Percentiles rank a stretch among this genome's conserved stretches.
These are phyloP conservation scores for Hydroisotoma schaefferi DNA, from an alignment of 2,888 invertebrate species.

Conservation along the genomic window DNA sequence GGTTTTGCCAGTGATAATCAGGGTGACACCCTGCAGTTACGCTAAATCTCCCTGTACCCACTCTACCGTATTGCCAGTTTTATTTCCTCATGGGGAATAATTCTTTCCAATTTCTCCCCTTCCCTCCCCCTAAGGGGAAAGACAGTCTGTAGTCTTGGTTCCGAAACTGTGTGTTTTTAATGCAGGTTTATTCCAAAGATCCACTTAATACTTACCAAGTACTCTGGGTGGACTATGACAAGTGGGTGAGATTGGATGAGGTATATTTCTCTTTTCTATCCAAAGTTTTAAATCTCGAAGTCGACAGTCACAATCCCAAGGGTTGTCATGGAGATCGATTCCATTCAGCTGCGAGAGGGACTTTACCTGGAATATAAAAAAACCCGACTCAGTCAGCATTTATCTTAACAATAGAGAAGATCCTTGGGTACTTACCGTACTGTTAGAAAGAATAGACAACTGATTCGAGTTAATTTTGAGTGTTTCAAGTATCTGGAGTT, in stretches of 20 bases:
- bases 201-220: constrained; percentile 36
- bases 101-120: no score
- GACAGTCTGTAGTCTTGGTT: no score
- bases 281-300: constrained; percentile 75
- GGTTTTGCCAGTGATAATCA: no score
- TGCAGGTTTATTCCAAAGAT: background rate
- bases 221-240: constrained; percentile 57
- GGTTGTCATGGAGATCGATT: constrained; percentile 79
- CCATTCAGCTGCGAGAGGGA: constrained; percentile 60
- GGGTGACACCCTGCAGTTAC: no score
- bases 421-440: constrained; percentile 40
- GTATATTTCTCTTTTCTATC: constrained; percentile 65
- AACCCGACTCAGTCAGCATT: background rate
- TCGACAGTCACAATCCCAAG: constrained; percentile 84
- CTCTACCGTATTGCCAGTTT: no score
- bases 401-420: background rate
- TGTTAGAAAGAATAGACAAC: constrained; percentile 53
- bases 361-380: constrained; percentile 41
- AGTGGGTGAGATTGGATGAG: constrained; percentile 71
- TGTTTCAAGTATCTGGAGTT: constrained; percentile 69
- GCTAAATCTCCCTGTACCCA: no score
- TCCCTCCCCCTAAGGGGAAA: no score
- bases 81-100: no score
- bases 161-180: no score
- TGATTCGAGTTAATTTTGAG: constrained; percentile 78